A percentile compares a stretch with the other conserved stretches of the same genome.
Evolutionary conservation across 1,140 invertebrate genomes (phyloP).

Genomic region (Pseudomyrmex dendroicus): DNA sequence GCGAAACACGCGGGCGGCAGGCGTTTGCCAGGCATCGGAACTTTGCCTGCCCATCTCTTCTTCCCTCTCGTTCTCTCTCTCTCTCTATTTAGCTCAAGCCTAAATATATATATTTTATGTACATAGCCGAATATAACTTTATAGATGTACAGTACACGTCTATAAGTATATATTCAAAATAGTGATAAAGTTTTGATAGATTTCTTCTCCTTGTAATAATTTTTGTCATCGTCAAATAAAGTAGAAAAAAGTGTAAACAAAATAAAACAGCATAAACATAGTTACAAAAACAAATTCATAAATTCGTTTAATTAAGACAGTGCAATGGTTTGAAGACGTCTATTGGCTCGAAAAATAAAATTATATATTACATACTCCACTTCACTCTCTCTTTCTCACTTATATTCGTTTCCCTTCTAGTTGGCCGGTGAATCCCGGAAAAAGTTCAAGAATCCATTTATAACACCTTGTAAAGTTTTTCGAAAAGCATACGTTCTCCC

Average conservation of each 20-base stretch:
- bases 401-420: background rate
- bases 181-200: background rate
- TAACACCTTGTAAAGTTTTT: constrained; percentile 3
- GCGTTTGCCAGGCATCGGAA: constrained; percentile 9
- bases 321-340: background rate
- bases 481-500: background rate
- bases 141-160: background rate
- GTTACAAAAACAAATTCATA: too few species aligned
- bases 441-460: constrained; percentile 19
- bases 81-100: background rate
- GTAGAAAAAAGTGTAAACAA: background rate
- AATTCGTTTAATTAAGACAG: too few species aligned
- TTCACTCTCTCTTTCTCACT: constrained; percentile 10
- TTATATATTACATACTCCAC: background rate
- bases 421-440: background rate
- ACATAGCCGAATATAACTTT: constrained; percentile 32
- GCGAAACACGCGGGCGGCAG: constrained; percentile 46
- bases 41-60: background rate
- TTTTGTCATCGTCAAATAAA: constrained; percentile 6
- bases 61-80: constrained; percentile 1
- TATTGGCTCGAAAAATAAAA: background rate
- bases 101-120: constrained; percentile 3
- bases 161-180: background rate
- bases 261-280: too few species aligned
- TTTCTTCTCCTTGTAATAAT: background rate